Conservation (phyloP, 2,797 vertebrate species). For the Mus spretus region DNA sequence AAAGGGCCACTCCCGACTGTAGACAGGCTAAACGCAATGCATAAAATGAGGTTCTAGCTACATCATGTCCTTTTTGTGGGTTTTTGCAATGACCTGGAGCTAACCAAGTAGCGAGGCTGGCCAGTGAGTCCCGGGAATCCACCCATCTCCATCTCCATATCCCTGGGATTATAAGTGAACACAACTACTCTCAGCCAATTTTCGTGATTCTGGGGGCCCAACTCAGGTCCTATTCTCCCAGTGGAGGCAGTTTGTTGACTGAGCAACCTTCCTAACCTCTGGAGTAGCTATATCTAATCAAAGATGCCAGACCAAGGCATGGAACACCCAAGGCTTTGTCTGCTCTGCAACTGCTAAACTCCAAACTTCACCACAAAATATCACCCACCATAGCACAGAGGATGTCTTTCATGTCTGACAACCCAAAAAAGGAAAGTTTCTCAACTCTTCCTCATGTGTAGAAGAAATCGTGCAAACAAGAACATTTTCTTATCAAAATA, state of each 20-base stretch:
- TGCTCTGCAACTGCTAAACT: not conserved
- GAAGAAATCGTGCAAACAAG: constrained; percentile 11
- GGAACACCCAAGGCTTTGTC: not conserved
- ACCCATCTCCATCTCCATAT: not conserved
- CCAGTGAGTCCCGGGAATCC: not conserved
- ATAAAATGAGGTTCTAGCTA: not conserved
- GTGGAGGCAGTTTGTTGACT: not conserved
- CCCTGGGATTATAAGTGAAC: not conserved
- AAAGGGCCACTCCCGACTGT: not conserved
- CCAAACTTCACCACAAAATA: not conserved
- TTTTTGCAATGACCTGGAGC: not conserved
- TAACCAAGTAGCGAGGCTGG: not conserved
- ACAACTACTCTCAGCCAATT: not conserved
- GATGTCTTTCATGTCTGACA: constrained; percentile 43
- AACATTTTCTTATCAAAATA: constrained; percentile 9
- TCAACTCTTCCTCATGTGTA: not conserved
- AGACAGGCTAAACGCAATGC: not conserved
- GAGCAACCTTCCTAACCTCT: not conserved
- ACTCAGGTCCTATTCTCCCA: too few species aligned
- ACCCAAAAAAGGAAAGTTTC: constrained; percentile 32
- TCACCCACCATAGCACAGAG: constrained; percentile 7
- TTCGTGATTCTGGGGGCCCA: not conserved
- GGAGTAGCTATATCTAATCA: not conserved
- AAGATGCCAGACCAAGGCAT: not conserved
- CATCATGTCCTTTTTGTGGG: not conserved